These are phyloP conservation scores for Hemitrygon akajei DNA, from an alignment of 2,797 vertebrate genomes.

Conservation along the genomic window DNA sequence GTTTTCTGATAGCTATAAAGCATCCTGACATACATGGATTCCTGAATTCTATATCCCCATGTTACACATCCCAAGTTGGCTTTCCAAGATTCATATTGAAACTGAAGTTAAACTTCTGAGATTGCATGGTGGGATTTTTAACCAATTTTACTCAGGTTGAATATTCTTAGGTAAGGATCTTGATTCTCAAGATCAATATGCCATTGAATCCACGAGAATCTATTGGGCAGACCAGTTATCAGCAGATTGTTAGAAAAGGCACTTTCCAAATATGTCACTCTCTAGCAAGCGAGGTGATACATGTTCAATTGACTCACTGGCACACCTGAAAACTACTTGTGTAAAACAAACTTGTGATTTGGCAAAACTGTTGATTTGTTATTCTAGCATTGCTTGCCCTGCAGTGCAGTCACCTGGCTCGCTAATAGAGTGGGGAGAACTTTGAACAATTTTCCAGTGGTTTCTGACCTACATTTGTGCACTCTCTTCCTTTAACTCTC, in stretches of 20 bases:
- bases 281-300: neutral
- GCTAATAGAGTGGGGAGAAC: neutral
- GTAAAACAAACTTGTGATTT: neutral
- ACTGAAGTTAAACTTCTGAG: too few relatives aligned
- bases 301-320: neutral
- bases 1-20: neutral
- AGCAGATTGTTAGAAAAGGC: neutral
- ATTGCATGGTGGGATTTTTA: neutral
- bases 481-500: neutral
- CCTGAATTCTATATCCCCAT: neutral
- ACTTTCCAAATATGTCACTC: too few relatives aligned
- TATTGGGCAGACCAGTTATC: neutral
- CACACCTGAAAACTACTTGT: neutral
- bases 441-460: neutral
- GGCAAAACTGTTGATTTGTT: neutral
- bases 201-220: neutral
- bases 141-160: neutral
- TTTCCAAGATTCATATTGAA: neutral
- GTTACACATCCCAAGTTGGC: neutral
- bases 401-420: neutral
- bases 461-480: neutral
- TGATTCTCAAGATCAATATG: too few relatives aligned
- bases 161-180: neutral
- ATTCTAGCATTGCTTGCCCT: neutral
- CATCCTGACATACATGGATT: neutral